Percentiles rank a stretch among this genome's conserved stretches.
These are phyloP conservation scores for Hippoglossus stenolepis DNA, from an alignment of 2,113 vertebrate species.

Conservation along the genomic window DNA sequence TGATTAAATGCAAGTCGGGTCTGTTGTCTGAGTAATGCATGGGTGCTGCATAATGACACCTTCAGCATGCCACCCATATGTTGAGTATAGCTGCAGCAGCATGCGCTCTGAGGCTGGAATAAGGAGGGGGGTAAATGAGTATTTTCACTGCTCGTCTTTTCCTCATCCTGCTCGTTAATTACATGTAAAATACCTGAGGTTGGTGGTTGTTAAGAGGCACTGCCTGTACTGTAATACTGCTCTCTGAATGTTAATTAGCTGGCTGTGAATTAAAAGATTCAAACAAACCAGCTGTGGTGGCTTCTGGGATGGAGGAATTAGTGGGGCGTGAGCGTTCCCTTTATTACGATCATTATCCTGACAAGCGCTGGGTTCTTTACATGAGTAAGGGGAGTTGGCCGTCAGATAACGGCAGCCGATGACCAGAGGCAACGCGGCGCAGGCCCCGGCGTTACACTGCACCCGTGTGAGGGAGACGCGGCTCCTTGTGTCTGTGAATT, in stretches of 20 bases:
- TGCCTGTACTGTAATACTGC: slow-evolving; percentile 70
- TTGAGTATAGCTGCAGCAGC: slow-evolving; percentile 21
- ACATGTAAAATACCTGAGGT: slow-evolving; percentile 80
- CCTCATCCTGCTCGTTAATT: slow-evolving; percentile 68
- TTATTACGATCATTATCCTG: slow-evolving; percentile 84
- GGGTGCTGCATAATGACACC: slow-evolving; percentile 58
- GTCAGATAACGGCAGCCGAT: slow-evolving; percentile 44
- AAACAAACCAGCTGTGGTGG: slow-evolving; percentile 83
- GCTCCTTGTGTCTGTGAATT: slow-evolving; percentile 68
- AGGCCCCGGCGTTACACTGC: slow-evolving; percentile 13
- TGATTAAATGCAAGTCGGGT: slow-evolving; percentile 68
- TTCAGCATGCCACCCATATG: slow-evolving; percentile 46
- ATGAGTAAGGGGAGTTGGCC: slow-evolving; percentile 69
- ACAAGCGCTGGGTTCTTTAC: slow-evolving; percentile 77
- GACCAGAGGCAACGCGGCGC: slow-evolving; percentile 34
- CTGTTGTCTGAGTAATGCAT: slow-evolving; percentile 67
- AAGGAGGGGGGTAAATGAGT: slow-evolving; percentile 54
- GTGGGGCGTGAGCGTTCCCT: slow-evolving; percentile 80
- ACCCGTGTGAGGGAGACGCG: slow-evolving; percentile 18
- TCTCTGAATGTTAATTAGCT: slow-evolving; percentile 83
- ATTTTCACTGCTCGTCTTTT: slow-evolving; percentile 58
- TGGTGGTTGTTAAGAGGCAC: slow-evolving; percentile 68
- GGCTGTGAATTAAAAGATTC: slow-evolving; percentile 82
- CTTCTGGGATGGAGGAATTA: slow-evolving; percentile 83
- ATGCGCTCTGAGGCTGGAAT: slow-evolving; percentile 47